phyloP scores from a whole-genome alignment of 2,797 vertebrate genomes.

The Glyptemys insculpta region DNA sequence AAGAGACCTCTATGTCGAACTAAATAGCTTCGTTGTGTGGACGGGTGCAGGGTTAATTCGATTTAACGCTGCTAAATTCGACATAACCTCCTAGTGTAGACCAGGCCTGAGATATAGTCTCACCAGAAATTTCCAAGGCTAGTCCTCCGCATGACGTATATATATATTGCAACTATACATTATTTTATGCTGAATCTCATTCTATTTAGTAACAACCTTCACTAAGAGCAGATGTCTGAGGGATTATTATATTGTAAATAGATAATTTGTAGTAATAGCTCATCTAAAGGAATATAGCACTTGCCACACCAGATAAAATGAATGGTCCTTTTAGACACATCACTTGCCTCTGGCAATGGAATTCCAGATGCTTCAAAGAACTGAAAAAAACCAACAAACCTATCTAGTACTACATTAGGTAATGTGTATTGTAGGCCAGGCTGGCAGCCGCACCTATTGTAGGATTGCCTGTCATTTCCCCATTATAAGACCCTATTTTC shows the following conservation, averaged over 20 bases:
- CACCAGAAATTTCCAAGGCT: not conserved
- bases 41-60: too few relatives aligned
- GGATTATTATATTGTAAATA: slow-evolving; percentile 49
- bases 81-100: too few relatives aligned
- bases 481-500: not conserved
- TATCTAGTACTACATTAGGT: slow-evolving; percentile 12
- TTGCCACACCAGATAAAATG: slow-evolving; percentile 37
- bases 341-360: slow-evolving; percentile 43
- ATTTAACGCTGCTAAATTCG: too few relatives aligned
- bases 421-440: slow-evolving; percentile 5
- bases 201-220: slow-evolving; percentile 18
- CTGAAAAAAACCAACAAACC: not conserved
- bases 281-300: slow-evolving; percentile 19
- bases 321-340: slow-evolving; percentile 7
- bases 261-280: slow-evolving; percentile 43
- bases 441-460: not conserved
- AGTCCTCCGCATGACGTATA: not conserved
- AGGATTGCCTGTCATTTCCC: not conserved
- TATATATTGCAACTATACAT: not conserved
- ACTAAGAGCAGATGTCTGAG: slow-evolving; percentile 38
- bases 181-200: slow-evolving; percentile 6
- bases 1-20: too few relatives aligned
- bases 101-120: not conserved
- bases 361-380: slow-evolving; percentile 28
- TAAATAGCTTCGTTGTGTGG: too few relatives aligned